Evolutionary conservation across 2,888 invertebrate genomes (phyloP), one percentile per base, ranked within the genome.

Genomic region (Dicranocentrus wangi): DNA sequence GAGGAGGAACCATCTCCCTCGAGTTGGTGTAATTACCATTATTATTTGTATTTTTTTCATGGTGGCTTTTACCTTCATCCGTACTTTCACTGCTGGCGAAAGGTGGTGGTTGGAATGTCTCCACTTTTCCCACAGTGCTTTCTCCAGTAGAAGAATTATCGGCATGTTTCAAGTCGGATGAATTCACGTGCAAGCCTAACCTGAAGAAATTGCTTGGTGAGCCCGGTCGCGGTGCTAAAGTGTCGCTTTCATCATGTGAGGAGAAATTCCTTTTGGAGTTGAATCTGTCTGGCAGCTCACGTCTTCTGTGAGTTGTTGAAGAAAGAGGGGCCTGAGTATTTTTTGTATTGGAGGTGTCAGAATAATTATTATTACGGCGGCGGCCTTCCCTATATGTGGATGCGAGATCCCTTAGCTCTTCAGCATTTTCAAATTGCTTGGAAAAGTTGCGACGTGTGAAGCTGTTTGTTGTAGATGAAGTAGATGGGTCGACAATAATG

Each of bases 141-240:
- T n/a, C n/a, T n/a, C n/a, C n/a, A n/a, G n/a, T n/a, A n/a, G n/a
- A n/a, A n/a, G n/a, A 39, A n/a, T 3, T 47, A 47, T 13, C 17
- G 47, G 17, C 47, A 15, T 10, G 3, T 47, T 47, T 3, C 15
- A 23, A 23, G 19, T 13, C 17, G 39, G 51, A 19, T 21, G 43
- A 42, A 25, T 70, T 51, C 3, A 70, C n/a, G 17, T 70, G 42
- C 15, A 55, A 17, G 1, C 58, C 69, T 39, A 15, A 17, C 25
- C 43, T 19, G 23, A 58, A 58, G 39, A 58, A 70, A 43, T 70
- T 19, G 15, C 7, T 13, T 42, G n/a, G 39, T 21, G 19, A 42
- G 7, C 19, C 32, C 1, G 32, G 55, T 55, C 53, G 28, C 32
- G 3, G 28, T 17, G 28, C 19, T 17, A 27, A 32, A n/a, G 13